Percentiles rank a stretch among this genome's conserved stretches.
phyloP scores from a whole-genome alignment of 2,888 invertebrate species.

The Eristalis arbustorum region DNA sequence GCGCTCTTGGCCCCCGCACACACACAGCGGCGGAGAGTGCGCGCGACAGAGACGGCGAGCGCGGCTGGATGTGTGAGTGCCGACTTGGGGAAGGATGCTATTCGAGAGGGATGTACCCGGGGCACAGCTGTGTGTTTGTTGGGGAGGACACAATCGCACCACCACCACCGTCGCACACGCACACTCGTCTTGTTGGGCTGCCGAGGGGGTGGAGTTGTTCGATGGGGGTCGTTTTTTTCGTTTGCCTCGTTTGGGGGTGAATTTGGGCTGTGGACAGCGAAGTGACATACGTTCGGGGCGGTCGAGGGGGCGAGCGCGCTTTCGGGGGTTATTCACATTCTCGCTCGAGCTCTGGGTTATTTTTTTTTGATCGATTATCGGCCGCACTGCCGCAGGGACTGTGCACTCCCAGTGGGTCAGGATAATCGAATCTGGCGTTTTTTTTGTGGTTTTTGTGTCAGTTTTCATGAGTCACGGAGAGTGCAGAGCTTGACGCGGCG shows the following conservation, averaged over 20 bases:
- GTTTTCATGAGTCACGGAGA: neutral
- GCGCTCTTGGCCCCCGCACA: neutral
- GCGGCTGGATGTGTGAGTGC: neutral
- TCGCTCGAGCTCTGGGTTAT: constrained; percentile 55
- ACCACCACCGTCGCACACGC: too few relatives aligned
- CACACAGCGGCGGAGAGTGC: neutral
- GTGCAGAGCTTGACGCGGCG: neutral
- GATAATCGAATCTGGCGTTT: neutral
- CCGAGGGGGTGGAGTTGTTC: neutral
- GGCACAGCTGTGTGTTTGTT: neutral
- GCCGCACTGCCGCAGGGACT: neutral
- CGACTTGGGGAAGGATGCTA: constrained; percentile 52
- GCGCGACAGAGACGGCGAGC: neutral
- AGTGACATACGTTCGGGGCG: constrained; percentile 51
- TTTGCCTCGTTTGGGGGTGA: neutral
- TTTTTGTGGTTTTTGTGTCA: neutral
- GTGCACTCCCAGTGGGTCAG: neutral
- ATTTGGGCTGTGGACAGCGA: constrained; percentile 33
- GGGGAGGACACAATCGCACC: too few relatives aligned
- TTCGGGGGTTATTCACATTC: constrained; percentile 57
- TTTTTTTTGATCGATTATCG: constrained; percentile 63
- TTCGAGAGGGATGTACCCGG: constrained; percentile 45
- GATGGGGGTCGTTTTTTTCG: neutral
- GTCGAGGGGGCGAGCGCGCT: neutral
- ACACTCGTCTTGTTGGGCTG: neutral